These are phyloP conservation scores for Delphinus delphis DNA, from an alignment of 2,113 vertebrate species.

Conservation along the genomic window DNA sequence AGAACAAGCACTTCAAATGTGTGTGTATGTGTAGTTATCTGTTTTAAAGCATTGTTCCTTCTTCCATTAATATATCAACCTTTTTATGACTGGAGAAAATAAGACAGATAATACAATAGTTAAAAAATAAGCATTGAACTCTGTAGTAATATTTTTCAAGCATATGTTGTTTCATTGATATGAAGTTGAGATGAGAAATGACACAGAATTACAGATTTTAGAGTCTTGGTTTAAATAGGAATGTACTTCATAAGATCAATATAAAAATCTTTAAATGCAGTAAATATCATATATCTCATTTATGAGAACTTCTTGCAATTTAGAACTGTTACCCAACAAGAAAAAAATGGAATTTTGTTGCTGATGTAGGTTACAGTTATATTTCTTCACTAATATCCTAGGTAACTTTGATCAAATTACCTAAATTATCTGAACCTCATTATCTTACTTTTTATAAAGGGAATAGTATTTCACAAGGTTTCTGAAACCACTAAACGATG, in stretches of 20 bases:
- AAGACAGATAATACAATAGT: background rate
- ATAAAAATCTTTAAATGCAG: background rate
- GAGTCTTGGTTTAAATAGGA: background rate
- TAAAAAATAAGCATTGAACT: background rate
- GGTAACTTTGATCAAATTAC: background rate
- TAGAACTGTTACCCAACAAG: background rate
- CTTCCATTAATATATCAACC: background rate
- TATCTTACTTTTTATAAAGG: background rate
- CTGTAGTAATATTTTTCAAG: background rate
- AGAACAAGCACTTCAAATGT: background rate
- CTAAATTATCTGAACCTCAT: background rate
- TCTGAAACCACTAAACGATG: background rate
- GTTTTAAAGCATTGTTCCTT: background rate
- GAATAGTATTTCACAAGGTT: background rate
- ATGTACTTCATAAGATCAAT: background rate
- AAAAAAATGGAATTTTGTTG: background rate
- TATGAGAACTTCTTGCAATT: background rate
- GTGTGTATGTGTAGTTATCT: background rate
- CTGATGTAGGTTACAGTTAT: background rate
- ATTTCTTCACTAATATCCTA: background rate
- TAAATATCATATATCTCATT: background rate
- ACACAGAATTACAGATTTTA: background rate
- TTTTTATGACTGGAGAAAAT: background rate
- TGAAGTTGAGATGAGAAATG: background rate
- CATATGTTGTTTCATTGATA: background rate